phyloP scores from a whole-genome alignment of 2,888 invertebrate genomes.

The Drosophila aldrichi region DNA sequence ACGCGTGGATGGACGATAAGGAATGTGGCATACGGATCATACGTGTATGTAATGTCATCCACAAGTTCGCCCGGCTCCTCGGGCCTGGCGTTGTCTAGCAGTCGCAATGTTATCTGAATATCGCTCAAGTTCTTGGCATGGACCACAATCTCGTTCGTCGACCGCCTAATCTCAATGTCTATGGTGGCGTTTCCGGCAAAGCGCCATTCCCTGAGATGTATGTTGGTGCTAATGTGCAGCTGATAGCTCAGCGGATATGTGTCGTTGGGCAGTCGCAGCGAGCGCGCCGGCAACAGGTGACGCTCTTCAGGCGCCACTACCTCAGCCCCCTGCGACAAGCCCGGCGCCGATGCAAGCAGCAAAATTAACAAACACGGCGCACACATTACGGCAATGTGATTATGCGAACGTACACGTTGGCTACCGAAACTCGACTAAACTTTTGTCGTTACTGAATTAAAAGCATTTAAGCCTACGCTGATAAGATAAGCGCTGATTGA shows the following conservation, averaged over 20 bases:
- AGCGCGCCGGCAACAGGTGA: constrained; percentile 31
- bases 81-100: constrained; percentile 47
- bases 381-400: constrained; percentile 45
- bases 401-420: constrained; percentile 54
- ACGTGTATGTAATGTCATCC: constrained; percentile 70
- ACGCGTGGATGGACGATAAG: constrained; percentile 76
- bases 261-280: constrained; percentile 87
- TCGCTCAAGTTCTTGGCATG: constrained; percentile 79
- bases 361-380: constrained; percentile 34
- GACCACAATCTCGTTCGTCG: constrained; percentile 82
- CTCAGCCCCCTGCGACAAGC: constrained; percentile 26
- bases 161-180: constrained; percentile 70
- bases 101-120: constrained; percentile 69
- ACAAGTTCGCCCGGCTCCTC: constrained; percentile 48
- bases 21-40: constrained; percentile 63
- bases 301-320: not conserved
- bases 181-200: constrained; percentile 82
- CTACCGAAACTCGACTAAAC: constrained; percentile 69
- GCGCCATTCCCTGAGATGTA: constrained; percentile 71
- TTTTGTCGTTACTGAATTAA: constrained; percentile 31
- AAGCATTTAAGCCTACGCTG: constrained; percentile 48
- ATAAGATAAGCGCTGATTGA: constrained; percentile 67
- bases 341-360: constrained; percentile 33
- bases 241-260: constrained; percentile 87
- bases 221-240: constrained; percentile 76